Base-by-base conservation (phyloP, 2,113 vertebrate genomes). In the Poecilia latipinna region DNA sequence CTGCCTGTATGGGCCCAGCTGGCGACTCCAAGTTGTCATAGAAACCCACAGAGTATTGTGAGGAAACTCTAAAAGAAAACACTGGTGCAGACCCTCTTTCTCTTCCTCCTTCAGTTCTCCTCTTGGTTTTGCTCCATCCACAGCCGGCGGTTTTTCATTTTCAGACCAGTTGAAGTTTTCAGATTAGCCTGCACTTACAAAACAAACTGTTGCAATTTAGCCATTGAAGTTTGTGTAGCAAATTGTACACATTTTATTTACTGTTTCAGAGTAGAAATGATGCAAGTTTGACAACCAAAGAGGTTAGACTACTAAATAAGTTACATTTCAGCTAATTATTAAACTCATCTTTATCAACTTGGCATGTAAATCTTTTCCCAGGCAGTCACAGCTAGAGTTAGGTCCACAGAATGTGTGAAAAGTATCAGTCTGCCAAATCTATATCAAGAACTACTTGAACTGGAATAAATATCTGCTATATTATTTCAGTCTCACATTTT, bases 41-140 rank as follows among this genome's bases (percentile, higher is more conserved):
- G 92, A 87, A 93, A 93, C 92, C 75, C 69, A 75, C 48, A 24
- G 70, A 81, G 87, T 42, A 86, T 90, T 92, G 90, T 90, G 82
- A 75, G 12, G 82, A 88, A 79, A 87, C 73, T 86, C 80, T 89
- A 32, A 89, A 88, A 83, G 86, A 85, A 84, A 87, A 79, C 69
- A 70, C 74, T 76, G 68, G 62, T 80, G 86, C 86, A 83, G 79
- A 63, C 79, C 85, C 73, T 88, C 70, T 84, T 75, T 82, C 83
- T 77, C 74, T 57, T 57, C 60, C 28, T 79, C 80, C 65, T 86
- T 90, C 84, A 84, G 8, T 76, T 70, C 79, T 78, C 68, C 33
- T 80, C 77, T 83, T 75, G 39, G 65, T 68, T 79, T 80, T 88
- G 79, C 62, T 86, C 74, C 3, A 12, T 83, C 72, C 62, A 10